Percentiles rank a stretch among this genome's conserved stretches.
Conservation (phyloP, 2,888 invertebrate genomes). For the Macrosiphum euphorbiae region DNA sequence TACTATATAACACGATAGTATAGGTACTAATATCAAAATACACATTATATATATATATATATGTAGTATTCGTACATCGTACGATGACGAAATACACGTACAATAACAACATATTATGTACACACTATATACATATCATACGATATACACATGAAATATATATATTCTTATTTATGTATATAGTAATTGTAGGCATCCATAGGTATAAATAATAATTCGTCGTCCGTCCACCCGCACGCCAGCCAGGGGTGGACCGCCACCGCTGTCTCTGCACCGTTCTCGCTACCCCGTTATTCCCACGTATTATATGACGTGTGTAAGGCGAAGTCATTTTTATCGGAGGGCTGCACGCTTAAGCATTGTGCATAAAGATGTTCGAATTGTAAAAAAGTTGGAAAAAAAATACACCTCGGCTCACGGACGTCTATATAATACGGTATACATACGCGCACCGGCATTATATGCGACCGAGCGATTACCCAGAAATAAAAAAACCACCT, state of each 20-base stretch:
- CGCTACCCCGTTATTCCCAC: conserved; percentile 42
- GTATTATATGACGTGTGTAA: background rate
- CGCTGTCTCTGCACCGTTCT: background rate
- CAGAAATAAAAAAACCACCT: background rate
- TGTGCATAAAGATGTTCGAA: conserved; percentile 3
- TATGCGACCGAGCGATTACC: background rate
- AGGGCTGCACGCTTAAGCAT: conserved; percentile 1
- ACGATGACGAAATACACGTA: background rate
- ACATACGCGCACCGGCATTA: background rate
- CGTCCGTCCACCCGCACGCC: background rate
- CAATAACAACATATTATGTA: background rate
- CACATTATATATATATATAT: background rate
- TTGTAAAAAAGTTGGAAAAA: background rate
- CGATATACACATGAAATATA: too few relatives aligned
- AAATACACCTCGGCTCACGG: background rate
- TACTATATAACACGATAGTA: background rate
- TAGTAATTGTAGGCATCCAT: too few relatives aligned
- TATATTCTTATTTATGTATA: too few relatives aligned
- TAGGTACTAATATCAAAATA: background rate
- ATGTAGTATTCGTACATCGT: background rate
- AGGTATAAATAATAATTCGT: background rate
- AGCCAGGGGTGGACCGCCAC: background rate
- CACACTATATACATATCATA: background rate
- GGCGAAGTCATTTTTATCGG: conserved; percentile 30
- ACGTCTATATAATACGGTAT: background rate